A percentile compares a stretch with the other conserved stretches of the same genome.
Evolutionary conservation across 2,888 invertebrate species (phyloP).

Genomic region (Aporophyla lueneburgensis): DNA sequence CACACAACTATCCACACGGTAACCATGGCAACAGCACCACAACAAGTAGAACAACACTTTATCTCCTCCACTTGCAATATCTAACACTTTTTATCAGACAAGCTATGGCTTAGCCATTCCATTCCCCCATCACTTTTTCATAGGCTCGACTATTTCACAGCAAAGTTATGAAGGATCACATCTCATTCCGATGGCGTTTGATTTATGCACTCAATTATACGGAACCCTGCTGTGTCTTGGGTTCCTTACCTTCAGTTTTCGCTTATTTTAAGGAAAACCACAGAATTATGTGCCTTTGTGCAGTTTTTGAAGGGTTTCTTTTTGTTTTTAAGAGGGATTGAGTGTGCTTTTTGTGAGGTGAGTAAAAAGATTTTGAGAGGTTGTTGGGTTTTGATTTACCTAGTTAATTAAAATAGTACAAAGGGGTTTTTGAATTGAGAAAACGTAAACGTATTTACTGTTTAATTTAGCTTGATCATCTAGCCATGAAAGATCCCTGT

Average conservation of each 20-base stretch:
- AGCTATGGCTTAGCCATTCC: conserved; percentile 51
- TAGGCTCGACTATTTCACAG: conserved; percentile 66
- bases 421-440: not conserved
- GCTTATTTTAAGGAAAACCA: conserved; percentile 67
- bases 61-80: conserved; percentile 52
- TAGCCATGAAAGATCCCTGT: not conserved
- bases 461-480: not conserved
- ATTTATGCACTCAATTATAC: conserved; percentile 87
- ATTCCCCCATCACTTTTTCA: conserved; percentile 65
- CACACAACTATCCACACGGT: conserved; percentile 3
- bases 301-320: conserved; percentile 50
- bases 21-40: conserved; percentile 42
- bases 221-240: conserved; percentile 76
- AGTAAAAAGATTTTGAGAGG: conserved; percentile 20
- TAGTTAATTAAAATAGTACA: conserved; percentile 24
- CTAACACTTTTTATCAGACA: conserved; percentile 65
- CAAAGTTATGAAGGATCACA: conserved; percentile 77
- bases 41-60: conserved; percentile 56
- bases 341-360: conserved; percentile 7
- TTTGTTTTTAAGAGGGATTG: conserved; percentile 43
- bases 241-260: conserved; percentile 60
- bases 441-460: not conserved
- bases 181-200: conserved; percentile 84
- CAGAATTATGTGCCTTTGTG: conserved; percentile 54
- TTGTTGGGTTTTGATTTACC: not conserved